Evolutionary conservation across 2,113 vertebrate species (phyloP), one percentile per base, ranked within the genome.

Genomic region (Gnathonemus longibarbis): DNA sequence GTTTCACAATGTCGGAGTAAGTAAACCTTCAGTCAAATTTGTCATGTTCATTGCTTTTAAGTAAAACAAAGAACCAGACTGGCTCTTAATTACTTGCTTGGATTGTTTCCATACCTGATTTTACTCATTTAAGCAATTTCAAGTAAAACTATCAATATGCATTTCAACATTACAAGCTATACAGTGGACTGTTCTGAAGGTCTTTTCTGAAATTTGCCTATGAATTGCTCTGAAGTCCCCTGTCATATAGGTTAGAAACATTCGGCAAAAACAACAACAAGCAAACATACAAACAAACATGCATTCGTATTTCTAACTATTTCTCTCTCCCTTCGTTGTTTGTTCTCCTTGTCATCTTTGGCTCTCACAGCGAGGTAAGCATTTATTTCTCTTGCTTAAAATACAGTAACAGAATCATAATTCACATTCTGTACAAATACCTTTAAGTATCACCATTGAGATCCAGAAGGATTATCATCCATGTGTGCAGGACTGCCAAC

Each of bases 321-420:
- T 17, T 11, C 35, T 80, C 70, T 19, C 31, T 19, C 13, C 35
- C 49, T 27, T 45, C 0, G 11, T 49, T 87, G 13, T 84, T 49
- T 87, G 27, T 52, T 4, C 46, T 21, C 48, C 70, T 90, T 53
- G 58, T 5, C 9, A 70, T 89, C 19, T 91, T 86, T 90, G 6
- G 70, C 74, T 89, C 21, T 35, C 46, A 17, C 88, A 90, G 90
- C 17, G 89, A 91, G 92, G 92, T 94, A 84, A 91, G 89, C 8
- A 1, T 58, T 86, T 45, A 70, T 49, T 49, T 15, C 19, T 70
- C 88, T 74, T 31, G 49, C n/a, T 52, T 87, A 31, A 50, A 87
- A 87, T 19, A 21, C 13, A 85, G 83, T 1, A 11, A 49, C 24
- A 86, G 45, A 48, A n/a, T 86, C 45, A 50, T 49, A 19, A 80